A percentile compares a stretch with the other conserved stretches of the same genome.
Conservation (phyloP, 2,888 invertebrate genomes). For the Hofmannophila pseudospretella region DNA sequence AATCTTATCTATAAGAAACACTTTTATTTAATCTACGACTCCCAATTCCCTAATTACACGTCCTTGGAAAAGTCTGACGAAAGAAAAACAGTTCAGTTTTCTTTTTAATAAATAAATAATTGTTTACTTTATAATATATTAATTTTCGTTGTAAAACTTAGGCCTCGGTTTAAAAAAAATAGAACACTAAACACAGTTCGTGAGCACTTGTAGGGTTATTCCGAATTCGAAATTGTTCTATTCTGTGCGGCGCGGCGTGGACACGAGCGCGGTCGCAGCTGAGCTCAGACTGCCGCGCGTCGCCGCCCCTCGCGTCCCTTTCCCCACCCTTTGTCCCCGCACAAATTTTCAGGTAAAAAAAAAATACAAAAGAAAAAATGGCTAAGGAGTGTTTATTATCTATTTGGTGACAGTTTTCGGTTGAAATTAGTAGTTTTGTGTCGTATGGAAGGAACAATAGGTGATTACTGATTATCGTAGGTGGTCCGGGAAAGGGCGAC, state of each 20-base stretch:
- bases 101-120: background rate
- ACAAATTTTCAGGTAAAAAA: constrained; percentile 62
- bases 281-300: constrained; percentile 57
- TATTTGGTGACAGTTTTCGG: constrained; percentile 34
- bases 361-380: constrained; percentile 36
- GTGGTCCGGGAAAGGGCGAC: constrained; percentile 18
- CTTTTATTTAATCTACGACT: constrained; percentile 33
- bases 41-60: constrained; percentile 39
- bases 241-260: constrained; percentile 23
- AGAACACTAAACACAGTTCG: constrained; percentile 19
- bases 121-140: background rate
- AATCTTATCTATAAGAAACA: constrained; percentile 56
- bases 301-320: constrained; percentile 46
- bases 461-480: constrained; percentile 24
- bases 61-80: constrained; percentile 13
- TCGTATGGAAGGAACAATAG: constrained; percentile 21
- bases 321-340: constrained; percentile 47
- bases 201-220: constrained; percentile 16
- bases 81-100: constrained; percentile 1
- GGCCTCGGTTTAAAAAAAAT: constrained; percentile 25
- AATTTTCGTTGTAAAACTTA: constrained; percentile 18
- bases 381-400: constrained; percentile 32
- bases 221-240: constrained; percentile 12
- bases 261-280: constrained; percentile 44
- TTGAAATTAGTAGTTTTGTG: constrained; percentile 26